phyloP scores from a whole-genome alignment of 2,797 vertebrate species.

The Chaetodon trifasciatus region DNA sequence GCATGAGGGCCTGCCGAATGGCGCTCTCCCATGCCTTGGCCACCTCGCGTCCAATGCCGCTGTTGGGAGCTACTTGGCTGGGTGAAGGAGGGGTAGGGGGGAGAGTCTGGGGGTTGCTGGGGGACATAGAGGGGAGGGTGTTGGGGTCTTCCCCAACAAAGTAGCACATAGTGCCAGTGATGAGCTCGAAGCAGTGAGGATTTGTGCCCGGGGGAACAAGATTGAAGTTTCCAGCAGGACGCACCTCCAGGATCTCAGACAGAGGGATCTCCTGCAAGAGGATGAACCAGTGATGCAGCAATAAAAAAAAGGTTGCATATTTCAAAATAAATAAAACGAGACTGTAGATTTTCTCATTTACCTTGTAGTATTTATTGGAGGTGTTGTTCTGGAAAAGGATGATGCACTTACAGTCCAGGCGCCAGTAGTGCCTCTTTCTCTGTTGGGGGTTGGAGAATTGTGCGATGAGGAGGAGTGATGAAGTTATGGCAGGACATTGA shows the following conservation, averaged over 20 bases:
- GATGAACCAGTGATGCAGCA: not conserved
- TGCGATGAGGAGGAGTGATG: constrained; percentile 36
- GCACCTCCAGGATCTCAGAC: constrained; percentile 91
- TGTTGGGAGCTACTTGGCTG: constrained; percentile 82
- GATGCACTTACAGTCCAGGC: constrained; percentile 94
- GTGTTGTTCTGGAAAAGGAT: constrained; percentile 95
- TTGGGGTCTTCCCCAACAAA: constrained; percentile 91
- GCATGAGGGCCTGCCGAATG: constrained; percentile 94
- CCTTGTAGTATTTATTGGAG: constrained; percentile 95
- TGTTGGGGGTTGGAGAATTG: constrained; percentile 70
- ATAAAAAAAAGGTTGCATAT: not conserved
- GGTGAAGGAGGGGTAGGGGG: constrained; percentile 78
- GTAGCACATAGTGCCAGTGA: constrained; percentile 91
- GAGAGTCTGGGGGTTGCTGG: constrained; percentile 57
- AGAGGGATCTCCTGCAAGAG: constrained; percentile 90
- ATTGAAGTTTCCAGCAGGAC: constrained; percentile 86
- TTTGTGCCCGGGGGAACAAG: constrained; percentile 87
- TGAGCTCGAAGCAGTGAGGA: constrained; percentile 93
- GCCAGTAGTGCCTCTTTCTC: constrained; percentile 95
- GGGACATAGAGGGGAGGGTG: constrained; percentile 55
- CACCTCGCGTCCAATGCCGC: constrained; percentile 87
- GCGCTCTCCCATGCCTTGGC: constrained; percentile 90
- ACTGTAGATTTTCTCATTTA: constrained; percentile 26
- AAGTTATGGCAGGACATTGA: constrained; percentile 27
- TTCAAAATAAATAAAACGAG: not conserved